A percentile compares a stretch with the other conserved stretches of the same genome.
These are phyloP conservation scores for Macroramphosus scolopax DNA, from an alignment of 2,797 vertebrate species.

Conservation along the genomic window DNA sequence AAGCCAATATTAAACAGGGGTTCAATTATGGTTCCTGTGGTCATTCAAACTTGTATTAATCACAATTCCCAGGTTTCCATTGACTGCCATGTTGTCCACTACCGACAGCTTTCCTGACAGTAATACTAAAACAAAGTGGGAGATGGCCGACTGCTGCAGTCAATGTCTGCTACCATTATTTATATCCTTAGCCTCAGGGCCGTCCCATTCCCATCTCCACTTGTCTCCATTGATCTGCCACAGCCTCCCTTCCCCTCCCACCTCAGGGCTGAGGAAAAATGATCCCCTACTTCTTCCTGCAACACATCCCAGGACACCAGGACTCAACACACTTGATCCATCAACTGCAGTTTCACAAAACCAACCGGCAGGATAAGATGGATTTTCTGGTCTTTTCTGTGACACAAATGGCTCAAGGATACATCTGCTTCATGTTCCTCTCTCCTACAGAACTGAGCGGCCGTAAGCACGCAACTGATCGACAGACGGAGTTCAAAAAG, in stretches of 20 bases:
- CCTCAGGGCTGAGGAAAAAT: constrained; percentile 47
- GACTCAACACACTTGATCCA: constrained; percentile 56
- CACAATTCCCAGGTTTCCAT: too few species aligned
- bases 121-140: too few species aligned
- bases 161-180: constrained; percentile 62
- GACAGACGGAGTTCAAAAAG: too few species aligned
- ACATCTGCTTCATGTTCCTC: constrained; percentile 10
- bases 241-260: constrained; percentile 31
- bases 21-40: too few species aligned
- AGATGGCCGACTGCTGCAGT: constrained; percentile 47
- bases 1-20: too few species aligned
- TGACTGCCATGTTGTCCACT: too few species aligned
- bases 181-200: constrained; percentile 63
- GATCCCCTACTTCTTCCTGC: constrained; percentile 37
- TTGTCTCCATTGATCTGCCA: constrained; percentile 69
- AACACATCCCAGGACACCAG: constrained; percentile 52
- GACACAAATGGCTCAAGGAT: constrained; percentile 22
- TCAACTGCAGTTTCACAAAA: constrained; percentile 39
- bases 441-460: constrained; percentile 11
- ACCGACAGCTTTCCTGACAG: too few species aligned
- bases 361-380: constrained; percentile 30
- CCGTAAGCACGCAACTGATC: too few species aligned
- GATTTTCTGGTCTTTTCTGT: constrained; percentile 37
- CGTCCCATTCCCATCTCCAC: constrained; percentile 62
- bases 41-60: too few species aligned